Base-by-base conservation (phyloP, 2,888 invertebrate genomes). In the Beris chalybata region DNA sequence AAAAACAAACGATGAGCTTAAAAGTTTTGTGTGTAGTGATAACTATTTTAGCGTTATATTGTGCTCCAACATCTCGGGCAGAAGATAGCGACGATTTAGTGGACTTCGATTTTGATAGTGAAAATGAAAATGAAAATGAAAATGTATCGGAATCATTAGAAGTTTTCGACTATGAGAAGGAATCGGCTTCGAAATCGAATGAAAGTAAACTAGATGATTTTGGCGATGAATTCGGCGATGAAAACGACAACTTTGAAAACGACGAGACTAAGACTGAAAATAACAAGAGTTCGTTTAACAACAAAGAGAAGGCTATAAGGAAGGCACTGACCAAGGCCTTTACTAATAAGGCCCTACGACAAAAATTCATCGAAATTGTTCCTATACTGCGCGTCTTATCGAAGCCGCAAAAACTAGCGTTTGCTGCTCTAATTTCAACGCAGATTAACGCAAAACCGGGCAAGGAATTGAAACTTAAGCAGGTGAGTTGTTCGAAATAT, bases 371-470 rank as follows among this genome's bases (percentile, higher is more conserved):
- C 0, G 85, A 87, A 77, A 83, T 87, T 30, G 78, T 88, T 78
- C 88, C 89, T 50, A 87, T 88, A 71, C 80, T 88, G 71, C 82
- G 87, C 56, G 85, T 84, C 4, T 84, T 88, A 81, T 85, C 87
- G 1, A 84, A 85, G 0, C 83, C 84, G 32, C 88, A 89, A 77
- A 80, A 87, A 38, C 79, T 86, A 67, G 85, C 86, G 1, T 76
- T 88, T 65, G 87, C 87, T 0, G 85, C 87, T 0, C 72, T 89
- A 48, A 87, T 88, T 5, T 85, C 87, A 1, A 85, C 83, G 3
- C 86, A 87, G 76, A 83, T 86, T 57, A 84, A 83, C 72, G 84
- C 85, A 1, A 84, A 84, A 0, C 82, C 83, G 59, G 74, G 75
- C 0, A 72, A 76, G n/a, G 84, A 85, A 1, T 76, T 86, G 4